Evolutionary conservation across 2,888 invertebrate genomes (phyloP), one percentile per base, ranked within the genome.

Genomic region (Acrobasis consociella): DNA sequence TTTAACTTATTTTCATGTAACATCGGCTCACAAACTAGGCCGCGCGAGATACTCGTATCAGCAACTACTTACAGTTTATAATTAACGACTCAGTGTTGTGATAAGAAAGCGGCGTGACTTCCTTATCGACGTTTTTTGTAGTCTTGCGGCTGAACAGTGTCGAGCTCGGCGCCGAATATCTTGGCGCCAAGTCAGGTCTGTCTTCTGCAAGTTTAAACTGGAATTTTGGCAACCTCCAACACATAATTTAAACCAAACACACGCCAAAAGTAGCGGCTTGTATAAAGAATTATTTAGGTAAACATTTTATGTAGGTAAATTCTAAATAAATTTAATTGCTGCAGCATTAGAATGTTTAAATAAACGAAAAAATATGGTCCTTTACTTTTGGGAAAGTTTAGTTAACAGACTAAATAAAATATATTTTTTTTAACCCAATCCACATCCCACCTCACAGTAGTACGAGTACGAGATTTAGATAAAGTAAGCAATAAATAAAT

Each of bases 41-140:
- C 46, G 7, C 39, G 7, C 9, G 22, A 22, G 55, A 38, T 38
- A n/a, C n/a, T n/a, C n/a, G n/a, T n/a, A 56, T 56, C 42, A 39
- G 11, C 39, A 55, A 9, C 5, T 52, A 63, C 64, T 62, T 65
- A 73, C 73, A 71, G 46, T 66, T 65, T 13, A 46, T 56, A 59
- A 70, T 49, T 9, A 65, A 59, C 8, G 66, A 69, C 55, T 83
- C 81, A 1, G 80, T 71, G 49, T 80, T 82, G 16, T 82, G 78
- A 66, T 86, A 89, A 5, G 89, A 89, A 5, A 91, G 69, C 0
- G 89, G 83, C 60, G 80, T 74, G 42, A 91, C 75, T 1, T 72
- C 52, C 9, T 68, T 67, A 7, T 80, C 76, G 0, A 70, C 58
- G 15, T 75, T 68, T 51, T 72, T 78, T 51, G 77, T 74, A 1